Evolutionary conservation across 2,797 vertebrate genomes (phyloP).

Genomic region (Euthynnus affinis): DNA sequence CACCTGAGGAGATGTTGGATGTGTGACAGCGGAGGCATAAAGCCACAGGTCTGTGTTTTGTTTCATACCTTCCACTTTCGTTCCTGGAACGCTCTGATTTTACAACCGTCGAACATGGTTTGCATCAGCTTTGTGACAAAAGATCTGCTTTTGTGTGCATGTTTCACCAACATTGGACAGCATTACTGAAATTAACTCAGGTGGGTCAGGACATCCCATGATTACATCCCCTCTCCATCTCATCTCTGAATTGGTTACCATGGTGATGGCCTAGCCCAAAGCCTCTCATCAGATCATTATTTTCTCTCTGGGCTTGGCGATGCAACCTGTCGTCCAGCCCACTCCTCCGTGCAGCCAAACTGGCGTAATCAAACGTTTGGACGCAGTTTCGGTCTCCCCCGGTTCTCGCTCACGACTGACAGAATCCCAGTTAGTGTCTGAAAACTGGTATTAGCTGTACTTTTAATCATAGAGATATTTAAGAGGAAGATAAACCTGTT

Average conservation of each 20-base stretch:
- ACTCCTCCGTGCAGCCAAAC: constrained; percentile 45
- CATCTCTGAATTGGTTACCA: constrained; percentile 55
- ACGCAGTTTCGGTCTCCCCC: constrained; percentile 34
- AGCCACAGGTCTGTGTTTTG: constrained; percentile 1
- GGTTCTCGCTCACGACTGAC: constrained; percentile 7
- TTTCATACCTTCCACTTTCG: background rate
- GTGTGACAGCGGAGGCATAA: constrained; percentile 21
- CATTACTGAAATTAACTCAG: constrained; percentile 39
- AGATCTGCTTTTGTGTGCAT: background rate
- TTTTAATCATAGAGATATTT: constrained; percentile 45
- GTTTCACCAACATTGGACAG: constrained; percentile 17
- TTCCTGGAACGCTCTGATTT: constrained; percentile 26
- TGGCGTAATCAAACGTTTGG: constrained; percentile 61
- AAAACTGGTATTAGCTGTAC: constrained; percentile 50
- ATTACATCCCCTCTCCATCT: constrained; percentile 41
- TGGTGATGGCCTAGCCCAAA: constrained; percentile 47
- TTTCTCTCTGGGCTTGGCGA: constrained; percentile 47
- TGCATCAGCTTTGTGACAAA: constrained; percentile 6
- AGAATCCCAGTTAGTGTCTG: constrained; percentile 36
- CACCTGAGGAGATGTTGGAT: constrained; percentile 47
- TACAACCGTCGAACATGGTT: background rate
- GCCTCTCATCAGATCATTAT: constrained; percentile 65
- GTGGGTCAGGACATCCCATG: constrained; percentile 43
- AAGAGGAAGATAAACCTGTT: constrained; percentile 52
- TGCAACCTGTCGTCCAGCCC: constrained; percentile 13